phyloP scores from a whole-genome alignment of 2,888 invertebrate species.

The Euphydryas editha region DNA sequence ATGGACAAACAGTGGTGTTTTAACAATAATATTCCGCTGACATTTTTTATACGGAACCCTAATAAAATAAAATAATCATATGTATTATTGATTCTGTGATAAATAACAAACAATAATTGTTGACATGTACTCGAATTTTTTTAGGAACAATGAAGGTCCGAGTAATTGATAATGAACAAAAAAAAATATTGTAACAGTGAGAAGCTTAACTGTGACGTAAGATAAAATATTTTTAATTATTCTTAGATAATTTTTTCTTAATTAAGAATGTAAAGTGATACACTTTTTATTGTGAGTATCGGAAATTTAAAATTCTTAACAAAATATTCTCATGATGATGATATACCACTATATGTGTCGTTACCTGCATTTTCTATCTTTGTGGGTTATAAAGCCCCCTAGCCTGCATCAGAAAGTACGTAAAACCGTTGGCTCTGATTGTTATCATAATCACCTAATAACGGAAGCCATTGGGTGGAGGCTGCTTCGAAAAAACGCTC shows the following conservation, averaged over 20 bases:
- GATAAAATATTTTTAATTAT: not conserved
- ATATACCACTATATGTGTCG: too few species aligned
- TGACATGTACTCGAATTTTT: not conserved
- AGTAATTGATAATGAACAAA: constrained; percentile 14
- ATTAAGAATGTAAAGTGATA: constrained; percentile 2
- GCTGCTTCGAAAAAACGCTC: too few species aligned
- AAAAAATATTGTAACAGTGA: constrained; percentile 10
- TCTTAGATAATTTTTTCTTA: not conserved
- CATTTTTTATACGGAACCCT: too few species aligned
- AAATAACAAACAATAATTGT: not conserved
- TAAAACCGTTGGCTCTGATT: too few species aligned
- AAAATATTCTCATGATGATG: too few species aligned
- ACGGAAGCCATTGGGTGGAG: too few species aligned
- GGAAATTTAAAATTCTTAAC: not conserved
- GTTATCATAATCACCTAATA: too few species aligned
- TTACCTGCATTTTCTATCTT: too few species aligned
- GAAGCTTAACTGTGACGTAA: constrained; percentile 17
- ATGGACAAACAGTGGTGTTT: too few species aligned
- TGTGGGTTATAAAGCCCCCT: too few species aligned
- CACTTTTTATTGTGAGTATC: not conserved
- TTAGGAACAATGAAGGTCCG: constrained; percentile 17
- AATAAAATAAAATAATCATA: not conserved
- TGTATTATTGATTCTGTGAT: not conserved
- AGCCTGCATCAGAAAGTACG: too few species aligned
- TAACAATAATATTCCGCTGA: too few species aligned